A percentile compares a stretch with the other conserved stretches of the same genome.
phyloP scores from a whole-genome alignment of 2,113 vertebrate species.

The Hepsetus odoe region DNA sequence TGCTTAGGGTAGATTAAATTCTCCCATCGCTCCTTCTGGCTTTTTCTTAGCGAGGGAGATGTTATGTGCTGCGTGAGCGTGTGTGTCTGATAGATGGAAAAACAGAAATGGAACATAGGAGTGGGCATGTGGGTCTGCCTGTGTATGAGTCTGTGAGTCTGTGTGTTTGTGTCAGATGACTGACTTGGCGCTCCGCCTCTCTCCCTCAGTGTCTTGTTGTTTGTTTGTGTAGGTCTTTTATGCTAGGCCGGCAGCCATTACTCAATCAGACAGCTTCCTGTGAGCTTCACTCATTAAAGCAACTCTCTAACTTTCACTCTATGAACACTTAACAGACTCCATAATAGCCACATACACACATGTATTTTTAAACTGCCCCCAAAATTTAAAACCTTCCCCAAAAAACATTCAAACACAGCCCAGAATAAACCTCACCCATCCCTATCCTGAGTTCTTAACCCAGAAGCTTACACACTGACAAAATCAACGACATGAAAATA shows the following conservation, averaged over 20 bases:
- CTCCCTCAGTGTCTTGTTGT: conserved; percentile 53
- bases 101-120: neutral
- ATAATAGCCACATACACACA: conserved; percentile 16
- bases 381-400: neutral
- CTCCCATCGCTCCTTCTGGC: conserved; percentile 45
- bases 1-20: conserved; percentile 51
- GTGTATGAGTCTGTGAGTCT: conserved; percentile 27
- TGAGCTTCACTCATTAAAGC: conserved; percentile 53
- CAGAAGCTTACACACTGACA: too few relatives aligned
- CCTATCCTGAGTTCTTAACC: too few relatives aligned
- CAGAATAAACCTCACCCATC: too few relatives aligned
- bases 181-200: conserved; percentile 40
- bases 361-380: too few relatives aligned
- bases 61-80: conserved; percentile 19
- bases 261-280: conserved; percentile 60
- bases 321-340: conserved; percentile 49
- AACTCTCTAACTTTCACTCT: conserved; percentile 49
- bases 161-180: conserved; percentile 13
- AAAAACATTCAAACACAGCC: neutral
- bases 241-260: conserved; percentile 59
- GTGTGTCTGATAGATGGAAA: conserved; percentile 38
- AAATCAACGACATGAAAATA: too few relatives aligned
- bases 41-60: conserved; percentile 35
- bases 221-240: conserved; percentile 57
- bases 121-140: conserved; percentile 37